Base-by-base conservation (phyloP, 2,113 vertebrate genomes). In the Geococcyx californianus region DNA sequence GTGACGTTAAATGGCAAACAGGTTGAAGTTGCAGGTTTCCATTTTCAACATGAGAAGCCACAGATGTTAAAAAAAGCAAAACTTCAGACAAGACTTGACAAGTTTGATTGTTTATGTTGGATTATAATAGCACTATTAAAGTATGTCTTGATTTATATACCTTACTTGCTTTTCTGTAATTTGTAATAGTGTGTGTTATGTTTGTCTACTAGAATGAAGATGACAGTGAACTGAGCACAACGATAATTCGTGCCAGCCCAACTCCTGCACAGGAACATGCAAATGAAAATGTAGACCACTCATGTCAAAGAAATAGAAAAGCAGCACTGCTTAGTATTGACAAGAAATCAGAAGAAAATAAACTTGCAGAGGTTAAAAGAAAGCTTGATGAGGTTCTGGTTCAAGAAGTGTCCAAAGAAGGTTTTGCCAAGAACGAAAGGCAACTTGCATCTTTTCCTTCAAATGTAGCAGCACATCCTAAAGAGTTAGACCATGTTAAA, bases 181-280 rank as follows among this genome's bases (percentile, higher is more conserved):
- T 25, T 81, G 8, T 67, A 69, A 93, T 87, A 31, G 17, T 88
- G 29, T 21, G 4, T 84, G 25, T 66, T 49, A 0, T 45, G 16
- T 93, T 94, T 77, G 40, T 13, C 67, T 96, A 49, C 75, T 97
- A 99, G 99, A 98, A 34, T 59, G 98, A 99, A 88, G 88, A 95
- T 59, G 96, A 95, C 52, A 97, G 97, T 97, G 98, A 98, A 4
- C 95, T 99, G 85, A 99, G 99, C 95, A 99, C 99, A 82, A 99
- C 99, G 66, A 99, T 99, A 95, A 95, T 99, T 96, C 97, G 94
- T 91, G 97, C 98, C 78, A 99, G 99, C 94, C 99, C 99, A 44
- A 96, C 98, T 68, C 98, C 98, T 63, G 97, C 92, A 0, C 86
- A 97, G 84, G 98, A 98, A 21, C 90, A 89, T 19, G 72, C 31